A percentile compares a stretch with the other conserved stretches of the same genome.
Conservation (phyloP, 2,888 invertebrate genomes). For the Amiota mariae region DNA sequence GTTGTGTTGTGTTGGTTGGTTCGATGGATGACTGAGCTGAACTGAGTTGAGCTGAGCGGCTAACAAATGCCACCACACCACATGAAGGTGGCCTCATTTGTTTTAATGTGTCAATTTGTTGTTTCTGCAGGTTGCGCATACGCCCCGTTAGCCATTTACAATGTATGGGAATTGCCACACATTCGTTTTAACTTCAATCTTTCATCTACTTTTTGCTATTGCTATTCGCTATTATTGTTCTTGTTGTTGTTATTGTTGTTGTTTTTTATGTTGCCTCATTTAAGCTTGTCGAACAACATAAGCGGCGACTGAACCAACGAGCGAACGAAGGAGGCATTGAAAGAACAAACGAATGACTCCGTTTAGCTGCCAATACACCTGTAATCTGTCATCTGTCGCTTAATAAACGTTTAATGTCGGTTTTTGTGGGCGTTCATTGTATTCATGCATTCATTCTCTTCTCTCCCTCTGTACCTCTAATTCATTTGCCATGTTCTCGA, state of each 20-base stretch:
- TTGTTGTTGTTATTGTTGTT: background rate
- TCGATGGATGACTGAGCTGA: too few species aligned
- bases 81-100: slow-evolving; percentile 58
- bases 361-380: slow-evolving; percentile 47
- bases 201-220: too few species aligned
- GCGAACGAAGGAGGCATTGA: background rate
- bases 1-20: too few species aligned
- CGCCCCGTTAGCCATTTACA: slow-evolving; percentile 30
- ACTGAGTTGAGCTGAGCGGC: too few species aligned
- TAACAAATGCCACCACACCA: slow-evolving; percentile 42
- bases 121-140: slow-evolving; percentile 43
- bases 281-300: background rate
- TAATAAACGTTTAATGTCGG: slow-evolving; percentile 57
- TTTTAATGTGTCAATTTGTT: slow-evolving; percentile 67
- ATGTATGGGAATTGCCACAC: slow-evolving; percentile 8
- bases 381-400: slow-evolving; percentile 61
- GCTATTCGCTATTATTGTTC: background rate
- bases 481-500: background rate
- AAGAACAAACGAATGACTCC: slow-evolving; percentile 1
- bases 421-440: slow-evolving; percentile 10
- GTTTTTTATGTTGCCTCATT: background rate
- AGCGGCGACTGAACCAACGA: background rate
- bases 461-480: background rate
- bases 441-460: background rate
- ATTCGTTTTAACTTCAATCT: background rate